A percentile compares a stretch with the other conserved stretches of the same genome.
phyloP scores from a whole-genome alignment of 2,113 vertebrate genomes.

The Mirounga angustirostris region DNA sequence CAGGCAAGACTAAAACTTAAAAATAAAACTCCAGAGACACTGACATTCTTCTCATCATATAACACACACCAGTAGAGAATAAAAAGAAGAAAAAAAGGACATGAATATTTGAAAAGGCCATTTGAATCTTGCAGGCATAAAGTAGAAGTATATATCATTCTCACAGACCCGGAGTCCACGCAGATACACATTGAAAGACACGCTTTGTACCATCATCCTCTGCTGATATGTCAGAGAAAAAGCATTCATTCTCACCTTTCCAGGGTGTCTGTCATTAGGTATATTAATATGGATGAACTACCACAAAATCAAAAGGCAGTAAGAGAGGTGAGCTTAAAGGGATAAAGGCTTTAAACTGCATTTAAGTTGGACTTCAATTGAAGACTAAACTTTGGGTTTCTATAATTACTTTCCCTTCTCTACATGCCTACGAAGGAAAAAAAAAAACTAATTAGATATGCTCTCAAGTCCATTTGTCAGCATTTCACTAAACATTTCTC shows the following conservation, averaged over 20 bases:
- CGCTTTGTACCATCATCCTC: slow-evolving; percentile 61
- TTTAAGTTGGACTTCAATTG: slow-evolving; percentile 61
- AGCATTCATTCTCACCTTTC: slow-evolving; percentile 75
- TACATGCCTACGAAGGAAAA: not conserved
- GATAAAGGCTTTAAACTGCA: slow-evolving; percentile 72
- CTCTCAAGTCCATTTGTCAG: slow-evolving; percentile 68
- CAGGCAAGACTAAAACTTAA: slow-evolving; percentile 77
- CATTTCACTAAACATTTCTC: slow-evolving; percentile 66
- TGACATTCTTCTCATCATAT: slow-evolving; percentile 79
- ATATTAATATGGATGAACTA: slow-evolving; percentile 77
- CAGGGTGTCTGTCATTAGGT: slow-evolving; percentile 75
- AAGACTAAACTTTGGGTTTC: slow-evolving; percentile 61
- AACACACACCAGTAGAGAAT: slow-evolving; percentile 67
- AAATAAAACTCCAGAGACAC: slow-evolving; percentile 66
- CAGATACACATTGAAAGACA: slow-evolving; percentile 78
- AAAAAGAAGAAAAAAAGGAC: slow-evolving; percentile 56
- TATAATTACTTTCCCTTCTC: slow-evolving; percentile 73
- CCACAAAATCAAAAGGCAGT: slow-evolving; percentile 70
- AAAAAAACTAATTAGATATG: slow-evolving; percentile 72
- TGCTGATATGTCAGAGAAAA: slow-evolving; percentile 72
- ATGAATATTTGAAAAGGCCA: slow-evolving; percentile 84
- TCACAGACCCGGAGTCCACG: slow-evolving; percentile 68
- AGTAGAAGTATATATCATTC: slow-evolving; percentile 76
- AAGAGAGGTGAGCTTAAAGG: slow-evolving; percentile 66
- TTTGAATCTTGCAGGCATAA: slow-evolving; percentile 82